These are phyloP conservation scores for Callocephalon fimbriatum DNA, from an alignment of 2,113 vertebrate genomes.

Conservation along the genomic window DNA sequence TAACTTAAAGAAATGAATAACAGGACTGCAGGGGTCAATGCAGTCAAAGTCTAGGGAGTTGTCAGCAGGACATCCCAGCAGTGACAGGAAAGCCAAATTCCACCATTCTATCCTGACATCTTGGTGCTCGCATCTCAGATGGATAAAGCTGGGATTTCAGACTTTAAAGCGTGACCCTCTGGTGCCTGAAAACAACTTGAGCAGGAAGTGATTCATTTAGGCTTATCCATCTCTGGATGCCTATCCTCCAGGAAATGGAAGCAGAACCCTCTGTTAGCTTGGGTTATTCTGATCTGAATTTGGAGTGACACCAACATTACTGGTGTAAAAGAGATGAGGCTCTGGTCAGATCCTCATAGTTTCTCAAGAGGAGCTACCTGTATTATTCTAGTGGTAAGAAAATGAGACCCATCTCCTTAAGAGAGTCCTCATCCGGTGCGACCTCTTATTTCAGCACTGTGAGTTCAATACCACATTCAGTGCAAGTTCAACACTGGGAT, in stretches of 20 bases:
- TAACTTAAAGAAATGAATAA: not conserved
- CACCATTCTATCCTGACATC: not conserved
- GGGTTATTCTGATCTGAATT: not conserved
- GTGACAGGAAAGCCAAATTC: not conserved
- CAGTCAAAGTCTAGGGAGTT: not conserved
- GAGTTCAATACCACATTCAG: not conserved
- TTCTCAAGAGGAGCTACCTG: not conserved
- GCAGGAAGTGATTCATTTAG: not conserved
- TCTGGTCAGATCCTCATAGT: not conserved
- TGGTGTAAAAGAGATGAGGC: not conserved
- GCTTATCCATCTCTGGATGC: not conserved
- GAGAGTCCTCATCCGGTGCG: rapidly evolving
- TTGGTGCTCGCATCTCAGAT: not conserved
- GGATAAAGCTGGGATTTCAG: not conserved
- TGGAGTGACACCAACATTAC: not conserved
- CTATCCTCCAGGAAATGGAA: not conserved
- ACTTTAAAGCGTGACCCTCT: not conserved
- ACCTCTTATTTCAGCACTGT: not conserved
- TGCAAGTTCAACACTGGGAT: not conserved
- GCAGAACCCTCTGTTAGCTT: not conserved
- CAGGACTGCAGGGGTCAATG: not conserved
- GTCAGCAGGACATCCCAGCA: not conserved
- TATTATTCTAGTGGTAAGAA: not conserved
- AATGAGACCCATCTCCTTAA: not conserved
- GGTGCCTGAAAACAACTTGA: not conserved